A percentile compares a stretch with the other conserved stretches of the same genome.
These are phyloP conservation scores for Pristionchus entomophagus DNA, from an alignment of 2,888 invertebrate genomes.

Conservation along the genomic window DNA sequence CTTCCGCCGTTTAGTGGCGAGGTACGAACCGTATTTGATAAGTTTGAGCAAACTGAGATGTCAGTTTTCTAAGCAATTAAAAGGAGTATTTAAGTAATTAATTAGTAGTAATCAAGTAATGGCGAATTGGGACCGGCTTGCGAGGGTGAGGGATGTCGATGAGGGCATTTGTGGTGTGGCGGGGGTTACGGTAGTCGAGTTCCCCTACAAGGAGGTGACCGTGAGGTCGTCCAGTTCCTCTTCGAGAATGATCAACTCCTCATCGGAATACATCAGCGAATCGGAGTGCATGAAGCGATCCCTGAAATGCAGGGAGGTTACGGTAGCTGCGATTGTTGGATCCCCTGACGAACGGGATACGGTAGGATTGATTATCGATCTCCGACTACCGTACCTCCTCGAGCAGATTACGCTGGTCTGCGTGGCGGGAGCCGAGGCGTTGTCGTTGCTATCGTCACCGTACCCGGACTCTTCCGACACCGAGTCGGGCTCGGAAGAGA, in stretches of 20 bases:
- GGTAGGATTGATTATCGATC: background rate
- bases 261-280: slow-evolving; percentile 61
- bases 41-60: slow-evolving; percentile 29
- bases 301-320: too few relatives aligned
- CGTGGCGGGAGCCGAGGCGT: background rate
- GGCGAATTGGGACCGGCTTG: slow-evolving; percentile 18
- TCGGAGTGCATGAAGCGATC: slow-evolving; percentile 45
- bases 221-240: slow-evolving; percentile 62
- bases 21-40: background rate
- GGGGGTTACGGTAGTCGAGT: slow-evolving; percentile 27
- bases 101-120: slow-evolving; percentile 35
- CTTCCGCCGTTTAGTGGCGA: background rate
- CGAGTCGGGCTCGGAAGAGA: slow-evolving; percentile 44
- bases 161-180: background rate
- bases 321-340: background rate
- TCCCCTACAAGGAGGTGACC: slow-evolving; percentile 36
- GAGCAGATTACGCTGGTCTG: background rate
- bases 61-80: background rate
- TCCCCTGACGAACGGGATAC: background rate
- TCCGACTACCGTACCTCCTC: slow-evolving; percentile 23
- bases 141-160: background rate
- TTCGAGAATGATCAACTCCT: slow-evolving; percentile 64
- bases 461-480: slow-evolving; percentile 46
- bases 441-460: slow-evolving; percentile 39
- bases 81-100: slow-evolving; percentile 30